Base-by-base conservation (phyloP, 2,797 vertebrate genomes). In the Alca torda region DNA sequence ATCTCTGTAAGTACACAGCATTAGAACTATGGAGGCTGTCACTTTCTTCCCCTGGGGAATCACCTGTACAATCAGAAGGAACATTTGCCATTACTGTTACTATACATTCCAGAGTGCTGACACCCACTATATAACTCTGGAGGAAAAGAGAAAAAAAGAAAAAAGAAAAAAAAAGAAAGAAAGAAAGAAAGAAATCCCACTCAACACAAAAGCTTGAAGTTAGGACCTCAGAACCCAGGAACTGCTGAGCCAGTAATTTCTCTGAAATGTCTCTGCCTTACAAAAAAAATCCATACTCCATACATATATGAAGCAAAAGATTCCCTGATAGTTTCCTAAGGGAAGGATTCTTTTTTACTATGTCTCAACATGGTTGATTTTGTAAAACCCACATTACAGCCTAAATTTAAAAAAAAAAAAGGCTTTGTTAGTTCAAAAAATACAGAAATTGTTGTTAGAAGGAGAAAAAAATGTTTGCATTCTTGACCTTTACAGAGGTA, bases 401-500 rank as follows among this genome's bases (percentile, higher is more conserved):
- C 37, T 65, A 67, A 91, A 61, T 23, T 39, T 26, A 51, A 87
- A 57, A 51, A 67, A 80, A 59, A 26, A 89, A 67, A 13, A 43
- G 59, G 24, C 73, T 90, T 46, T 68, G 30, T 86, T 89, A 80
- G 76, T 73, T 73, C 37, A 89, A 91, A 95, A 94, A 90, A 84
- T 30, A 82, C 10, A 57, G 41, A 82, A 84, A 81, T 61, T 76
- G 41, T 91, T 90, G 80, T 88, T 92, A 89, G 90, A 70, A 92
- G 73, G 43, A 84, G 81, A 91, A 97, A 93, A 89, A 84, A 91
- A 86, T 64, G 63, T 50, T 95, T 95, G 89, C 68, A 91, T 77
- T n/a, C 68, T 95, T 92, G 97, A 95, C 94, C 96, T 97, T 96
- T 85, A 77, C 46, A 81, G 28, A 92, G 45, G 72, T 87, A 89